phyloP scores from a whole-genome alignment of 2,888 invertebrate species.

The Pandemis corylana region DNA sequence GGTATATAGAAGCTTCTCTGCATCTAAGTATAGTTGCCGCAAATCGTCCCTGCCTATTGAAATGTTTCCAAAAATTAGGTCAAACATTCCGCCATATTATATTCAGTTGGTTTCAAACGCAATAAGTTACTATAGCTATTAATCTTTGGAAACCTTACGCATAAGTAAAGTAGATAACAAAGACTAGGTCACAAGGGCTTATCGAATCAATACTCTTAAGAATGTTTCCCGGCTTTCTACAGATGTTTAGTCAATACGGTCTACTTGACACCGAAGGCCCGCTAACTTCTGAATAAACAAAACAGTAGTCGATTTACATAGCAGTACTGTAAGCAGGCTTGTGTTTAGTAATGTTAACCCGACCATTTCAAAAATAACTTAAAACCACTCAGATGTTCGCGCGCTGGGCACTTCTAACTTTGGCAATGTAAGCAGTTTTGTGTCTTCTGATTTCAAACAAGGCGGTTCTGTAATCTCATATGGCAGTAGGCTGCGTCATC shows the following conservation, averaged over 20 bases:
- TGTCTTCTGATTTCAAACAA: constrained; percentile 63
- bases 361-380: constrained; percentile 58
- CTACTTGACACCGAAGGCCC: constrained; percentile 53
- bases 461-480: constrained; percentile 68
- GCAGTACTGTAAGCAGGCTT: constrained; percentile 53
- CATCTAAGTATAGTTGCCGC: too few relatives aligned
- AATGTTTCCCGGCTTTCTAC: constrained; percentile 42
- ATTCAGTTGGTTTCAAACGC: constrained; percentile 12
- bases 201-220: constrained; percentile 36
- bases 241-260: constrained; percentile 64
- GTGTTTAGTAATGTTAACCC: constrained; percentile 57
- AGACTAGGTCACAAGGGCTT: constrained; percentile 30
- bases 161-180: constrained; percentile 15
- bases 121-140: background rate
- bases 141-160: constrained; percentile 22
- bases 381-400: constrained; percentile 57
- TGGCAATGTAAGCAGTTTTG: constrained; percentile 54
- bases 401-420: constrained; percentile 61
- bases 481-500: constrained; percentile 70
- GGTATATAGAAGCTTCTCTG: too few relatives aligned
- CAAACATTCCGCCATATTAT: background rate
- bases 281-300: constrained; percentile 70
- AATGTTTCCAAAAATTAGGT: background rate
- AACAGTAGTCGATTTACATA: constrained; percentile 63
- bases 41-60: too few relatives aligned